These are phyloP conservation scores for Eumaeus atala DNA, from an alignment of 1,140 invertebrate genomes.

Conservation along the genomic window DNA sequence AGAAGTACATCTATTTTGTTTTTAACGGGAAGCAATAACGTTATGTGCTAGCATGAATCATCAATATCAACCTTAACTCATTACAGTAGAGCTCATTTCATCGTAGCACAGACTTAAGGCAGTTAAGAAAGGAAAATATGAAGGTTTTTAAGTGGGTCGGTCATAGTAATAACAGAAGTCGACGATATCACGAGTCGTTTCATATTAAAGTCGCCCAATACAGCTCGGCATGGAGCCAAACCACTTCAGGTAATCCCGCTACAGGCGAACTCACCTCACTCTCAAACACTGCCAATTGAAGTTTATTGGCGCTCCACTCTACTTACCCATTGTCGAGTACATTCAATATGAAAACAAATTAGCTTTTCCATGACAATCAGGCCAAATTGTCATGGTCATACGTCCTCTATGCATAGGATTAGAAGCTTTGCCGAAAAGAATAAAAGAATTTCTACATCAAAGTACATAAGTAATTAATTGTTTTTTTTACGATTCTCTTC, in stretches of 20 bases:
- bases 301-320: slow-evolving; percentile 20
- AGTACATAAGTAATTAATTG: too few species aligned
- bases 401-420: too few species aligned
- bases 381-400: too few species aligned
- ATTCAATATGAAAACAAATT: too few species aligned
- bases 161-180: slow-evolving; percentile 23
- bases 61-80: neutral
- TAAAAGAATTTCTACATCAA: too few species aligned
- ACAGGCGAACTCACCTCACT: slow-evolving; percentile 21
- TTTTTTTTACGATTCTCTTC: too few species aligned
- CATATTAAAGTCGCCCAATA: slow-evolving; percentile 28
- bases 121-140: slow-evolving; percentile 9
- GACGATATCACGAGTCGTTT: slow-evolving; percentile 16
- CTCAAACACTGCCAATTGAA: slow-evolving; percentile 21
- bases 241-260: slow-evolving; percentile 41
- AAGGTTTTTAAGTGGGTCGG: slow-evolving; percentile 10
- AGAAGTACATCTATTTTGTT: slow-evolving; percentile 4
- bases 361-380: too few species aligned
- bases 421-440: too few species aligned
- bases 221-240: slow-evolving; percentile 40
- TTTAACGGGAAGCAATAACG: neutral
- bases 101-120: neutral
- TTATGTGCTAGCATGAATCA: neutral
- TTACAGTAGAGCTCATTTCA: neutral
- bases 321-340: neutral